These are phyloP conservation scores for Pterostichus madidus DNA, from an alignment of 2,888 invertebrate genomes.

Conservation along the genomic window DNA sequence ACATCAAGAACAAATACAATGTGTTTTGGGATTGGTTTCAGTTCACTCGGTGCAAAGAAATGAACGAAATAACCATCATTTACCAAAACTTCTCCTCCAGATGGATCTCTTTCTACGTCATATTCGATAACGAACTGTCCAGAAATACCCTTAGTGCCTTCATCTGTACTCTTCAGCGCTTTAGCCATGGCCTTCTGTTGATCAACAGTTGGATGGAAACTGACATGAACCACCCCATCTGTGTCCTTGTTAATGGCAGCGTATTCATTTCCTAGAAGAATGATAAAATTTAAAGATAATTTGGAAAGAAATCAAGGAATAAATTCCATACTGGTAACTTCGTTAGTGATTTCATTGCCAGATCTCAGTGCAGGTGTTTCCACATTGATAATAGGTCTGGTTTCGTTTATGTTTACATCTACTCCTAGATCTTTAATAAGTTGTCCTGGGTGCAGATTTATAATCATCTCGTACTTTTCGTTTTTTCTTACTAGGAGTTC, in stretches of 20 bases:
- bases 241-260: constrained; percentile 22
- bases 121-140: constrained; percentile 82
- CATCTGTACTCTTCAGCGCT: constrained; percentile 8
- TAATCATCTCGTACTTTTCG: constrained; percentile 82
- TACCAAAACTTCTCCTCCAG: constrained; percentile 75
- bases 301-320: not conserved
- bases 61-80: constrained; percentile 78
- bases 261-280: constrained; percentile 43
- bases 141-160: constrained; percentile 74
- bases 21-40: constrained; percentile 75
- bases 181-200: constrained; percentile 52
- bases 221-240: constrained; percentile 22
- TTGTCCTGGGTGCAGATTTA: constrained; percentile 80
- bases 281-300: not conserved
- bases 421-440: constrained; percentile 17
- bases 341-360: constrained; percentile 80
- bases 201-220: constrained; percentile 39
- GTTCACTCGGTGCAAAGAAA: constrained; percentile 77
- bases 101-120: constrained; percentile 79
- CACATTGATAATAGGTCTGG: constrained; percentile 10
- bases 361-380: constrained; percentile 78
- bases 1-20: constrained; percentile 79
- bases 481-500: constrained; percentile 81
- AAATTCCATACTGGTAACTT: not conserved
- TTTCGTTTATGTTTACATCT: constrained; percentile 33